phyloP scores from a whole-genome alignment of 2,888 invertebrate genomes.

The Xanthia icteritia region DNA sequence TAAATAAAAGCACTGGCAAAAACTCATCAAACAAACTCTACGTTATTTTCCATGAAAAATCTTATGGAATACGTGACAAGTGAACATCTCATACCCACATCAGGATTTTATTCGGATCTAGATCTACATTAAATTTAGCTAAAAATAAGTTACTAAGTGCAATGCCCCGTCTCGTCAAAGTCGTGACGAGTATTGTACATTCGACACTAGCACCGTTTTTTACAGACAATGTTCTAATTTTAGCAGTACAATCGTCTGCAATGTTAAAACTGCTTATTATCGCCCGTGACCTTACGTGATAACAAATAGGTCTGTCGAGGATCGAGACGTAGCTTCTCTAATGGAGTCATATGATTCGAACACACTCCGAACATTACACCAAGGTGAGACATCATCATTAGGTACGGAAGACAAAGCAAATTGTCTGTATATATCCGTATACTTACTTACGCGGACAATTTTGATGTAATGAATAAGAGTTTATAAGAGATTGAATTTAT shows the following conservation, averaged over 20 bases:
- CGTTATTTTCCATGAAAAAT: background rate
- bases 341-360: constrained; percentile 76
- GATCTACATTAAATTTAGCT: constrained; percentile 32
- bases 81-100: too few species aligned
- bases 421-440: constrained; percentile 43
- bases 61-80: constrained; percentile 23
- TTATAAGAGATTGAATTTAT: constrained; percentile 35
- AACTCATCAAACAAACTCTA: background rate
- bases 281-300: constrained; percentile 81
- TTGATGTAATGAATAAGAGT: constrained; percentile 34
- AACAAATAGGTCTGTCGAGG: constrained; percentile 82
- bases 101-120: background rate
- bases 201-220: constrained; percentile 35
- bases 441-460: constrained; percentile 54
- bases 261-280: constrained; percentile 55
- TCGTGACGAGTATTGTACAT: constrained; percentile 53
- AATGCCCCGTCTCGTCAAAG: constrained; percentile 43
- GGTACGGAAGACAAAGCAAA: constrained; percentile 70
- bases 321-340: constrained; percentile 70
- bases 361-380: constrained; percentile 76
- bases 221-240: constrained; percentile 62
- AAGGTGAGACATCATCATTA: constrained; percentile 78
- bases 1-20: background rate
- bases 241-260: constrained; percentile 55
- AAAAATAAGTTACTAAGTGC: constrained; percentile 46